These are phyloP conservation scores for mouse (Mus musculus) DNA, from an alignment of 2,113 vertebrate species.

Conservation along the genomic window GRCm39 chr13:16661501-16662000, in stretches of 20 bases:
- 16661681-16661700: not conserved
- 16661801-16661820: not conserved
- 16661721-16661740: slow-evolving; percentile 7
- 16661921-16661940: not conserved
- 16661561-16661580: not conserved
- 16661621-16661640: not conserved
- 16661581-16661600: not conserved
- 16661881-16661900: not conserved
- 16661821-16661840: not conserved
- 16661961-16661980: too few relatives aligned
- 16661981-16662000: too few relatives aligned
- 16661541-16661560: not conserved
- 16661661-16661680: not conserved
- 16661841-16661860: not conserved
- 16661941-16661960: not conserved
- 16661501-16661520: not conserved
- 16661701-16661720: not conserved
- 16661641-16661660: not conserved
- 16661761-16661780: not conserved
- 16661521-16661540: not conserved
- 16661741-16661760: not conserved
- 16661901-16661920: not conserved
- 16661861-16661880: not conserved
- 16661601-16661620: not conserved
- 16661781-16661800: not conserved